Evolutionary conservation across 2,797 vertebrate genomes (phyloP).

Genomic region (Ctenopoma multispine): DNA sequence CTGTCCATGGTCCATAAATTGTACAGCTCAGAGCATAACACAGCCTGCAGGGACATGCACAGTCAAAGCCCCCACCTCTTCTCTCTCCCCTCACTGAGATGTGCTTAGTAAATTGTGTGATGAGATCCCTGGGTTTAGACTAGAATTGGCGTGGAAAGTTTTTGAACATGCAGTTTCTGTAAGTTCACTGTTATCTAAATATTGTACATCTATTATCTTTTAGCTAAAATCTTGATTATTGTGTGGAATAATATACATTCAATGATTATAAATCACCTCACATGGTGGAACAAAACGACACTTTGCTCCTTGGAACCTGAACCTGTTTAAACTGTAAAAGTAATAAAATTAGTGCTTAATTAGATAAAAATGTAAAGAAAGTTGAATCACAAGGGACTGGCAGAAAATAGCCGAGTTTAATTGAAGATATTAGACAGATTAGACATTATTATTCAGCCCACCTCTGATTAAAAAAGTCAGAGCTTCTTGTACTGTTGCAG

Average conservation of each 20-base stretch:
- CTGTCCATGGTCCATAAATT: slow-evolving; percentile 98
- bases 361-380: slow-evolving; percentile 52
- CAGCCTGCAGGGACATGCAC: slow-evolving; percentile 86
- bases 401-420: slow-evolving; percentile 32
- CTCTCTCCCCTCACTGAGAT: slow-evolving; percentile 54
- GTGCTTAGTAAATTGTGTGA: slow-evolving; percentile 70
- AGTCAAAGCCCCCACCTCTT: slow-evolving; percentile 72
- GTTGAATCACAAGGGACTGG: slow-evolving; percentile 33
- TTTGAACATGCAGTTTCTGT: slow-evolving; percentile 13
- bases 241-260: no score
- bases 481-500: slow-evolving; percentile 29
- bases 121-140: slow-evolving; percentile 47
- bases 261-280: no score
- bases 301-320: background rate
- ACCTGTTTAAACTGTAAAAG: slow-evolving; percentile 18
- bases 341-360: slow-evolving; percentile 53
- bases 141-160: slow-evolving; percentile 9
- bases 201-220: no score
- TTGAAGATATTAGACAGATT: background rate
- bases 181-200: background rate
- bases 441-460: slow-evolving; percentile 4
- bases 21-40: slow-evolving; percentile 89
- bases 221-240: no score
- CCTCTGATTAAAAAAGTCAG: no score
- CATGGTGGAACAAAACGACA: no score